Evolutionary conservation across 2,888 invertebrate species (phyloP), one percentile per base, ranked within the genome.

Genomic region (Rhagophthalmus giganteus): DNA sequence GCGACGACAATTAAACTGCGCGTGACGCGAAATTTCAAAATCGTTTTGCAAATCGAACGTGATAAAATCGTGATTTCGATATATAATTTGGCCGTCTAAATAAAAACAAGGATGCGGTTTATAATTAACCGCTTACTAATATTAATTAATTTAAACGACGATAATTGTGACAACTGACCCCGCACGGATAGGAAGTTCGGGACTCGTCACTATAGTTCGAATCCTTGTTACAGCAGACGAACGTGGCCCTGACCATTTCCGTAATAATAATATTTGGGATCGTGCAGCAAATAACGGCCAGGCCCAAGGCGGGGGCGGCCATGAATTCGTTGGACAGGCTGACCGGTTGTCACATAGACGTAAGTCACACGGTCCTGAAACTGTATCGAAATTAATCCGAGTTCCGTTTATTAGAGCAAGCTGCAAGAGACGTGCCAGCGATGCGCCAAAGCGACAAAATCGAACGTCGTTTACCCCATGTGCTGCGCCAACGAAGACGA

Each of bases 401-500:
- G n/a, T 8, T 24, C 14, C 5, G 15, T 15, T 7, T 53, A 48
- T 1, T 20, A 54, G 54, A 49, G 39, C 9, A 54, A 49, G 45
- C 9, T 49, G 25, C 50, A 54, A 42, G 55, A 51, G 11, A 55
- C 48, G 7, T 55, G 55, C 10, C 55, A 55, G 12, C 25, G 51
- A 25, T 55, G 55, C 10, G 55, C 55, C 11, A 55, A 55, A 39
- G 27, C 30, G 25, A 58, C 53, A 4, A 55, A 57, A 24, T 51
- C 55, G 2, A 54, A 53, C 4, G 64, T 71, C 12, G 84, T 82
- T 0, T 80, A 81, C 54, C 81, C 82, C 0, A 78, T 82, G 31
- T 84, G 84, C 66, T 84, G 84, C 53, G 77, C 78, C 4, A 77
- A 79, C 0, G 78, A 80, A 54, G 74, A 83, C 1, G 74, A 79